Base-by-base conservation (phyloP, 2,797 vertebrate genomes). In the Rachycentron canadum region DNA sequence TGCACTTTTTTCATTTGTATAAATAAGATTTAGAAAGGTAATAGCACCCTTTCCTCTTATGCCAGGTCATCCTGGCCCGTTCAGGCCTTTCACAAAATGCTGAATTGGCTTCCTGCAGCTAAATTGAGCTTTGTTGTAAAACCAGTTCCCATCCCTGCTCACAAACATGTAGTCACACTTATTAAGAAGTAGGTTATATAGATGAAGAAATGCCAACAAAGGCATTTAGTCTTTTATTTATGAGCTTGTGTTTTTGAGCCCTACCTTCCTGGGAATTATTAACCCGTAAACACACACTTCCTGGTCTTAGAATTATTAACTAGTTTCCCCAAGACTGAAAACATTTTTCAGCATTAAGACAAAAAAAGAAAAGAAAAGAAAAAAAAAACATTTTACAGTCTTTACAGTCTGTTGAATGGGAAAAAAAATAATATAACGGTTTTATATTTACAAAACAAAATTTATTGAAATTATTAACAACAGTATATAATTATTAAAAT, bases 301-400 rank as follows among this genome's bases (percentile, higher is more conserved):
- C 91, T 90, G 76, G n/a, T 84, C 26, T 23, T 13, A 69, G 58
- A 91, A 92, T 91, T 23, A 93, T 93, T 92, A 89, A 93, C 90
- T 21, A 59, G 53, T 55, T 61, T 40, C 19, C 7, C 16, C 26
- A 32, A 30, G 23, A 32, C 26, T 10, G 36, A 14, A 53, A 3
- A 16, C 25, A 53, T 53, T 28, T 16, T 16, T 17, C 6, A 16
- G 6, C 14, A 8, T 25, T 17, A 2, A 14, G 13, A 52, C 12
- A 17, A 16, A 53, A 26, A 25, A 17, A 7, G 32, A 32, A 32
- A 32, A 32, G 7, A 32, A 32, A n/a, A n/a, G n/a, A n/a, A n/a
- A n/a, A n/a, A n/a, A n/a, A n/a, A n/a, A n/a, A n/a, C n/a, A n/a
- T n/a, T n/a, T n/a, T n/a, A n/a, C n/a, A 32, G 32, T 19, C 41